Conservation (phyloP, 2,797 vertebrate species). For the Chlorospingus flavigularis region DNA sequence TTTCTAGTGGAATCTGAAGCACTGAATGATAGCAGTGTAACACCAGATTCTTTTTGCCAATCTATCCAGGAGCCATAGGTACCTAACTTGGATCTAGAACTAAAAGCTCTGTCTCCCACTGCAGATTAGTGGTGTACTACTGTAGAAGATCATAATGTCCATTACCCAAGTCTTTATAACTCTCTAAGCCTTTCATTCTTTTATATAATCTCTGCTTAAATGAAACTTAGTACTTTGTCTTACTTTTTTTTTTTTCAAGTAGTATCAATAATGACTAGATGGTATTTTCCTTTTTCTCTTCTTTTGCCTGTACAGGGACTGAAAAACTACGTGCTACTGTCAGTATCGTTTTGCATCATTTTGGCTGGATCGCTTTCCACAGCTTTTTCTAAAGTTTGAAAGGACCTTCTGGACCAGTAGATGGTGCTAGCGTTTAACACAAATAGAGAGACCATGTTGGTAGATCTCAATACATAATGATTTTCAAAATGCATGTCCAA, state of each 20-base stretch:
- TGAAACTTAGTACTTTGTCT: neutral
- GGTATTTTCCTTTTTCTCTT: neutral
- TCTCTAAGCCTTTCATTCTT: neutral
- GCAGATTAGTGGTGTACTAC: neutral
- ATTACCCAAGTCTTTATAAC: neutral
- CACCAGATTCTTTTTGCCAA: neutral
- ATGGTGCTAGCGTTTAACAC: constrained; percentile 53
- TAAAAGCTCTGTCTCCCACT: neutral
- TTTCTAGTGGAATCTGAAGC: neutral
- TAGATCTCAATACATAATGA: neutral
- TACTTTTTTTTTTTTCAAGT: neutral
- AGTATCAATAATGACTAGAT: neutral
- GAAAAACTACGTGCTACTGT: constrained; percentile 79
- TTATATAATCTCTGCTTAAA: neutral
- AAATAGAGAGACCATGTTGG: neutral
- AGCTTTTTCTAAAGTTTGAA: constrained; percentile 83
- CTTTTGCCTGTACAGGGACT: constrained; percentile 74
- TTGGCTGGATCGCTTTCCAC: constrained; percentile 82
- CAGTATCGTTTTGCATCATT: constrained; percentile 78
- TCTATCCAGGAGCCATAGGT: neutral
- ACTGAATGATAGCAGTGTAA: neutral
- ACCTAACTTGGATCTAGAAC: neutral
- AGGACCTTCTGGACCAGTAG: constrained; percentile 55
- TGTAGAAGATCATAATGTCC: neutral
- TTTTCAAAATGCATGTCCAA: neutral